Evolutionary conservation across 2,797 vertebrate species (phyloP).

Genomic region (Myotis myotis): DNA sequence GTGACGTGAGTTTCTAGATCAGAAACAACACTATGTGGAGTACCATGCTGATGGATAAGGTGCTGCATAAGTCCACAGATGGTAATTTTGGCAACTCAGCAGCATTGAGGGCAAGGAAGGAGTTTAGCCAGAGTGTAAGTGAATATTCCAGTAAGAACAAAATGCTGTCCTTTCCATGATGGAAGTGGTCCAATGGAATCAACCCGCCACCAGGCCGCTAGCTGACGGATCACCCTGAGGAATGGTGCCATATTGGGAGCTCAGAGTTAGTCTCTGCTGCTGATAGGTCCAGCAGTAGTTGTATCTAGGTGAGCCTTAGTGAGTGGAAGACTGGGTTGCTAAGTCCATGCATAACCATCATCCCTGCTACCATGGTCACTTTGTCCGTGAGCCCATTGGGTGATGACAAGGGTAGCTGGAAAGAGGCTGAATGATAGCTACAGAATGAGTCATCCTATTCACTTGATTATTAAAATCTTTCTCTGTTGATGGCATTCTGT

Average conservation of each 20-base stretch:
- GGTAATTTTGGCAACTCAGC: background rate
- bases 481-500: background rate
- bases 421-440: background rate
- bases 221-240: background rate
- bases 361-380: background rate
- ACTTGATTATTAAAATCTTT: background rate
- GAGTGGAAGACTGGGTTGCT: background rate
- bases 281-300: background rate
- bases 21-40: background rate
- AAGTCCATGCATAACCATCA: background rate
- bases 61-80: background rate
- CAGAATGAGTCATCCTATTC: background rate
- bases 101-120: background rate
- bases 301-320: background rate
- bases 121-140: background rate
- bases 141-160: background rate
- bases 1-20: background rate
- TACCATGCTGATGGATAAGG: background rate
- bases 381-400: background rate
- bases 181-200: background rate
- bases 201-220: background rate
- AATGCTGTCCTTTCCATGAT: background rate
- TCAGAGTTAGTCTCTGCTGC: background rate
- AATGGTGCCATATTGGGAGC: background rate
- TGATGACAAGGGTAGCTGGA: background rate